Percentiles rank a stretch among this genome's conserved stretches.
Evolutionary conservation across 2,113 vertebrate genomes (phyloP).

Genomic region (Sinocyclocheilus rhinocerous): DNA sequence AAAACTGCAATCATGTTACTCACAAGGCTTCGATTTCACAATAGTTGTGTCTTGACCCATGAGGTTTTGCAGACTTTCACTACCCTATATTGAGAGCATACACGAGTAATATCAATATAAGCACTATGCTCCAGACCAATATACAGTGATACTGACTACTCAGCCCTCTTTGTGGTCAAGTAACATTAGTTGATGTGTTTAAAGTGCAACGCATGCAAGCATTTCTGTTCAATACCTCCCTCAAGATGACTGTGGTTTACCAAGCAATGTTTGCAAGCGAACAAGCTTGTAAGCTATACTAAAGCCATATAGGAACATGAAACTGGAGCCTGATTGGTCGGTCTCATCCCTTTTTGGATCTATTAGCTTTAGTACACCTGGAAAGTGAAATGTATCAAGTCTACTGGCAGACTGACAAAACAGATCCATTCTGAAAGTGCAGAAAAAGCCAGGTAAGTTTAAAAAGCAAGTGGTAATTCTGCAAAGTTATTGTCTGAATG

Average conservation of each 20-base stretch:
- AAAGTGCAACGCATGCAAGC: slow-evolving; percentile 35
- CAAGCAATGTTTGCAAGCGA: neutral
- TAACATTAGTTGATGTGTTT: slow-evolving; percentile 2
- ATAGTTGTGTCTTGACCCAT: neutral
- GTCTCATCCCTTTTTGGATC: neutral
- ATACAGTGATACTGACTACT: slow-evolving; percentile 34
- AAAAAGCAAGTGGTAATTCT: neutral
- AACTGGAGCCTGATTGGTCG: neutral
- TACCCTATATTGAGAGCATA: neutral
- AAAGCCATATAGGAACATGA: neutral
- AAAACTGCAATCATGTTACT: slow-evolving; percentile 6
- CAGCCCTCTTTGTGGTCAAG: slow-evolving; percentile 29
- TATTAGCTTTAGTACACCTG: neutral
- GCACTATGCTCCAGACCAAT: neutral
- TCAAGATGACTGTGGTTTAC: slow-evolving; percentile 25
- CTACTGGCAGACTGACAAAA: neutral
- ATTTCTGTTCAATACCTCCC: slow-evolving; percentile 18
- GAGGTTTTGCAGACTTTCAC: neutral
- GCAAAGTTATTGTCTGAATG: too few species aligned
- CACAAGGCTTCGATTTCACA: neutral
- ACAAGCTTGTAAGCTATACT: neutral
- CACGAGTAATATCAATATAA: neutral
- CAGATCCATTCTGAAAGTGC: neutral
- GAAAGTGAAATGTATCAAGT: neutral
- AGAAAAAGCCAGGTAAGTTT: neutral